These are phyloP conservation scores for Pangasius larnaudii DNA, from an alignment of 2,797 vertebrate genomes.

Conservation along the genomic window DNA sequence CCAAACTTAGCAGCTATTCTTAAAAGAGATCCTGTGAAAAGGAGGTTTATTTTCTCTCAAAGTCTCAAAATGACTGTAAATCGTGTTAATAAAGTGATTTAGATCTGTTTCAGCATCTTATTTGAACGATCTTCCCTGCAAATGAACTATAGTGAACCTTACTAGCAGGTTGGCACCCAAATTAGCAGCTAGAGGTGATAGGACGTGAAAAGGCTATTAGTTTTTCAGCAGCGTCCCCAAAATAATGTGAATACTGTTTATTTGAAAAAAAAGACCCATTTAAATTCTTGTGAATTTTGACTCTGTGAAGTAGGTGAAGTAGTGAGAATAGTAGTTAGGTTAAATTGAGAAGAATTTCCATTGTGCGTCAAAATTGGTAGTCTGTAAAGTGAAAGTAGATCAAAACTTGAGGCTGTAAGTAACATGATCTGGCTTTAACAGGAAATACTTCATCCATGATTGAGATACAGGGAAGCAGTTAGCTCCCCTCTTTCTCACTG, in stretches of 20 bases:
- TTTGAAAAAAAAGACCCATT: not conserved
- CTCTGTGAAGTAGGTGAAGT: not conserved
- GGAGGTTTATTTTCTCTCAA: not conserved
- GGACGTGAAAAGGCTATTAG: not conserved
- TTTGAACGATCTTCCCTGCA: not conserved
- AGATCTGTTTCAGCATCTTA: too few species aligned
- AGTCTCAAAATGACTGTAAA: not conserved
- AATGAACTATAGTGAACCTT: not conserved
- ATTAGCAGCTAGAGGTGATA: not conserved
- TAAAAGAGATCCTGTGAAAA: not conserved
- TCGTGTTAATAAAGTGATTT: not conserved
- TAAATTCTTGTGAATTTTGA: not conserved
- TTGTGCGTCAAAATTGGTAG: not conserved
- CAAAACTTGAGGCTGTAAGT: not conserved
- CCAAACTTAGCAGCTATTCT: not conserved
- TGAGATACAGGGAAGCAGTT: not conserved
- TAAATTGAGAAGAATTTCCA: not conserved
- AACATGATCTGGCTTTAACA: not conserved
- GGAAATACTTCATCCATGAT: not conserved
- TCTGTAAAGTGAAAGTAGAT: not conserved
- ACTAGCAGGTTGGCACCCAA: not conserved
- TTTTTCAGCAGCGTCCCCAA: not conserved
- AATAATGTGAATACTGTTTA: not conserved
- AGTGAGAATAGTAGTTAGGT: not conserved
- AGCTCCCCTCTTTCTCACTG: too few species aligned